Evolutionary conservation across 2,797 vertebrate genomes (phyloP).

Genomic region (Zenarchopterus dispar): DNA sequence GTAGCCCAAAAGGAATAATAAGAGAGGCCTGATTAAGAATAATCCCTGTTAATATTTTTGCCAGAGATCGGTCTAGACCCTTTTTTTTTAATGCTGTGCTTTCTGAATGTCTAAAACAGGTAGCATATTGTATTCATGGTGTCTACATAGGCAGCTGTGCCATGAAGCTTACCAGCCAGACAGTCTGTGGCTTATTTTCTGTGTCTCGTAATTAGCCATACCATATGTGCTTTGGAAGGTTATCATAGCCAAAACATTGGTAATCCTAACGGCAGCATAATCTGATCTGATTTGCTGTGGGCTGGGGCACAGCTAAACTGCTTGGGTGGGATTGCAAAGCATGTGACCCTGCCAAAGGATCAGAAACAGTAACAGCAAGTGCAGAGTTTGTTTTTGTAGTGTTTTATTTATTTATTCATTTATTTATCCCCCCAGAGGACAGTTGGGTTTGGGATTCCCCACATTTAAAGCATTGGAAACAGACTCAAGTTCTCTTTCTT

Average conservation of each 20-base stretch:
- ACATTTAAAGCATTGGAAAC: too few relatives aligned
- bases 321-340: conserved; percentile 72
- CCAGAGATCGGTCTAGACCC: too few relatives aligned
- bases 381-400: conserved; percentile 1
- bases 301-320: conserved; percentile 67
- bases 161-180: conserved; percentile 42
- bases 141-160: conserved; percentile 51
- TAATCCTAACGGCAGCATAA: conserved; percentile 73
- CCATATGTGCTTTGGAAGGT: conserved; percentile 68
- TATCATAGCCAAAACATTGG: conserved; percentile 72
- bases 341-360: conserved; percentile 67
- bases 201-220: conserved; percentile 75
- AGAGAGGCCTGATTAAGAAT: conserved; percentile 22
- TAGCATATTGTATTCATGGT: conserved; percentile 49
- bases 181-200: conserved; percentile 50
- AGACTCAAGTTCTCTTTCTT: too few relatives aligned
- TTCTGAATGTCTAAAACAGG: not conserved
- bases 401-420: not conserved
- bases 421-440: too few relatives aligned
- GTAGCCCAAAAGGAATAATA: too few relatives aligned
- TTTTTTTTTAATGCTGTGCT: too few relatives aligned
- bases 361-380: conserved; percentile 23
- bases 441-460: too few relatives aligned
- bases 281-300: conserved; percentile 64
- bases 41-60: conserved; percentile 3